Evolutionary conservation across 2,888 invertebrate species (phyloP), one percentile per base, ranked within the genome.

Genomic region (Folsomia manolachei): DNA sequence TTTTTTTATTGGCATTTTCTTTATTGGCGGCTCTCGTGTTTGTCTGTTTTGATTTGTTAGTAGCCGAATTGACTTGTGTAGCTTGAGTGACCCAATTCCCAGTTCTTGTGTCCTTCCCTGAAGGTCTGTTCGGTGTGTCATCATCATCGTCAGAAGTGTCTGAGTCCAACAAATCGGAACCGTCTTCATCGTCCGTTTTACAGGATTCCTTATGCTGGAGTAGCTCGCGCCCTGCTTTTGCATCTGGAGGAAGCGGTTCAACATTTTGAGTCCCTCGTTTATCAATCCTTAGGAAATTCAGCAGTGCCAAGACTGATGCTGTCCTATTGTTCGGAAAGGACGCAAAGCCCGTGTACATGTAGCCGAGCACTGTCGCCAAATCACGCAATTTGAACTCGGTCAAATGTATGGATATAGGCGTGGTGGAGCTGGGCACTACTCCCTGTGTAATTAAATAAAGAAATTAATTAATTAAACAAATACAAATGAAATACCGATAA

Each of bases 241-340:
- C n/a, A n/a, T n/a, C n/a, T 19, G 27, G n/a, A 27, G 52, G 4
- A 51, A 19, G 1, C 4, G 66, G 66, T 4, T 26, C 51, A 18
- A 7, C 51, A 11, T 21, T 21, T 25, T 2, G 24, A 1, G 62
- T 25, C 1, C 23, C 66, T n/a, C 9, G n/a, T 18, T 66, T 21
- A 2, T 66, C 39, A 7, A 66, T 52, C 52, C 52, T 19, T 24
- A 66, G n/a, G 23, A 66, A 66, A 2, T 66, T 52, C 52, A 66
- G 19, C 11, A 66, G n/a, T 2, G 1, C 18, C 18, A 52, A 1
- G 1, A 66, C 66, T 4, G 21, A 11, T n/a, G 1, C 14, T 4
- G 23, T 11, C 39, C 51, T 39, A 27, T 1, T 7, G 9, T 1
- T 19, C 27, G 27, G 27, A 27, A 64, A 64, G 7, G 63, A 63